Conservation (phyloP, 2,797 vertebrate genomes). For the Loriculus beryllinus region DNA sequence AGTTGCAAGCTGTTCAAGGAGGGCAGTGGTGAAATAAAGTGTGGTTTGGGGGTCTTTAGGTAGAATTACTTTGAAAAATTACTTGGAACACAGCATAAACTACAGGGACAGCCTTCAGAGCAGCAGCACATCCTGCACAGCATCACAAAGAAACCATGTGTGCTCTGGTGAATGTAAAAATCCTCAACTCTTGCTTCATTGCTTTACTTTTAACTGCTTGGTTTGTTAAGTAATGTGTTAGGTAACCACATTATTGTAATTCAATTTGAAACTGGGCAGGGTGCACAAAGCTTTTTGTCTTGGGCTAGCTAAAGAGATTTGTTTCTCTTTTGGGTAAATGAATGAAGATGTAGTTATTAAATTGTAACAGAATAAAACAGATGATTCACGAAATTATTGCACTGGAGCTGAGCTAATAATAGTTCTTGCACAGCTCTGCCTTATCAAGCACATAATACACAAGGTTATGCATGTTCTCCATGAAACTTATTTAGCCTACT, state of each 20-base stretch:
- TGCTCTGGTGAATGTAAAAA: not conserved
- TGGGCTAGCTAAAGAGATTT: not conserved
- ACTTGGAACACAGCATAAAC: not conserved
- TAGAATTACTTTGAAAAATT: not conserved
- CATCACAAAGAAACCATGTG: accelerated
- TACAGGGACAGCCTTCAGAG: not conserved
- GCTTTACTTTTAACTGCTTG: not conserved
- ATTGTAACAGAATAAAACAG: not conserved
- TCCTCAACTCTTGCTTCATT: accelerated
- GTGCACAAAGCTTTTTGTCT: not conserved
- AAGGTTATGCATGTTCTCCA: not conserved
- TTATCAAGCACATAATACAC: not conserved
- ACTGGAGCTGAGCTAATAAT: not conserved
- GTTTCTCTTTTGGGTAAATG: not conserved
- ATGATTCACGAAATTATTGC: not conserved
- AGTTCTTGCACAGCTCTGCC: not conserved
- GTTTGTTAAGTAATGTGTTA: not conserved
- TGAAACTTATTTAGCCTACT: not conserved
- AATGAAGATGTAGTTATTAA: constrained; percentile 3
- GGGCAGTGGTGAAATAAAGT: not conserved
- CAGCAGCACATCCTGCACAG: not conserved
- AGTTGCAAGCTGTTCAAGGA: not conserved
- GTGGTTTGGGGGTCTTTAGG: not conserved
- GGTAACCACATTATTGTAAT: not conserved
- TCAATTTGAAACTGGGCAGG: not conserved